Base-by-base conservation (phyloP, 2,888 invertebrate species). In the Malthinus seriepunctatus region DNA sequence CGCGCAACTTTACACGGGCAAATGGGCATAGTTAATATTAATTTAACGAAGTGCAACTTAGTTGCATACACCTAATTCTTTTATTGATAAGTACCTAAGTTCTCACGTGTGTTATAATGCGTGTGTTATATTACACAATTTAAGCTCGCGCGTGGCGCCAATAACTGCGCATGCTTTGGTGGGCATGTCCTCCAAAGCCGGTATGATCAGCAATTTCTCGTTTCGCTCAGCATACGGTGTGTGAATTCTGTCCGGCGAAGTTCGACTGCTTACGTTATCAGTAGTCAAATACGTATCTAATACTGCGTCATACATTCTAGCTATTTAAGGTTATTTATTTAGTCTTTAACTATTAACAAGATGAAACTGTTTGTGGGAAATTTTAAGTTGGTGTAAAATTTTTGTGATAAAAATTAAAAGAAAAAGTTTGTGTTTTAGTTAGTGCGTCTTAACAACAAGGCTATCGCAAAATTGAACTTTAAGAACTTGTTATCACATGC, bases 131-230 rank as follows among this genome's bases (percentile, higher is more conserved):
- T 76, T 75, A 75, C 72, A 74, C 75, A 74, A 75, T 69, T 70
- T 66, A 67, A 56, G 69, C 67, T 74, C 73, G 73, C 75, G 76
- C 76, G 76, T 77, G 77, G 76, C 75, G 76, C 75, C 76, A 66
- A 69, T 32, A 4, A 60, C 51, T 60, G 71, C 73, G 76, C 77
- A 72, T 67, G 76, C 75, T 63, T 69, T 63, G 67, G 72, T 71
- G 71, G 73, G 74, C 71, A 71, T 71, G 73, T 73, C 76, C 75
- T 56, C 64, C 64, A 61, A 63, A 60, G 60, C 64, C 56, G 57
- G 53, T 63, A 49, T 57, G 54, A 60, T 58, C 59, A 39, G 48
- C 61, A 62, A 63, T 56, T 59, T 61, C 63, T 56, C 51, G 57
- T 56, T 55, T 51, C 52, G 56, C 58, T 51, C 48, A 58, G 51